These are phyloP conservation scores for Sebastes umbrosus DNA, from an alignment of 2,797 vertebrate species.

Conservation along the genomic window DNA sequence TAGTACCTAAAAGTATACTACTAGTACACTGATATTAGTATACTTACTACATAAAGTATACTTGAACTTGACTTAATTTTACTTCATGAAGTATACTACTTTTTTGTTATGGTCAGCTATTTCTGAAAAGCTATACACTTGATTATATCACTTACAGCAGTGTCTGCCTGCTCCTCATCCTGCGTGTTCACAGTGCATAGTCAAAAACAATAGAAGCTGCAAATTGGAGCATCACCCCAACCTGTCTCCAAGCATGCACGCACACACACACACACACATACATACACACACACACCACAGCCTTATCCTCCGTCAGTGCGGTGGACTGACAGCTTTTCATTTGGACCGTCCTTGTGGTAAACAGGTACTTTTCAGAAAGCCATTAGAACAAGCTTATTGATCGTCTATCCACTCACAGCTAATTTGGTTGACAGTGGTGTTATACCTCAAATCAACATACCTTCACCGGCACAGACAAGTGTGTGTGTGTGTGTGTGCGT, in stretches of 20 bases:
- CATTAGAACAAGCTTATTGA: conserved; percentile 28
- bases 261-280: neutral
- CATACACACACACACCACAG: neutral
- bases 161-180: neutral
- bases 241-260: neutral
- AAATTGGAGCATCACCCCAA: neutral
- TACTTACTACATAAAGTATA: too few species aligned
- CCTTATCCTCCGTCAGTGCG: conserved; percentile 2
- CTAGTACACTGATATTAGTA: too few species aligned
- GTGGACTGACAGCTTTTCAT: conserved; percentile 43
- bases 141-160: neutral
- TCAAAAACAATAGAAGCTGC: neutral
- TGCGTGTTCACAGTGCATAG: neutral
- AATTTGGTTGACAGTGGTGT: conserved; percentile 22
- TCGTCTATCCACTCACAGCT: neutral
- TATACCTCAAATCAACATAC: conserved; percentile 8
- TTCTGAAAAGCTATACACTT: neutral
- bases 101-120: neutral
- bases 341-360: conserved; percentile 25
- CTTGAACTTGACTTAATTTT: too few species aligned
- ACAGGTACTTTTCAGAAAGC: conserved; percentile 11
- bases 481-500: neutral
- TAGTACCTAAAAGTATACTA: too few species aligned
- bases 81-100: too few species aligned
- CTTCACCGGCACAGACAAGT: neutral